phyloP scores from a whole-genome alignment of 1,140 invertebrate genomes.

The Campoletis sonorensis region DNA sequence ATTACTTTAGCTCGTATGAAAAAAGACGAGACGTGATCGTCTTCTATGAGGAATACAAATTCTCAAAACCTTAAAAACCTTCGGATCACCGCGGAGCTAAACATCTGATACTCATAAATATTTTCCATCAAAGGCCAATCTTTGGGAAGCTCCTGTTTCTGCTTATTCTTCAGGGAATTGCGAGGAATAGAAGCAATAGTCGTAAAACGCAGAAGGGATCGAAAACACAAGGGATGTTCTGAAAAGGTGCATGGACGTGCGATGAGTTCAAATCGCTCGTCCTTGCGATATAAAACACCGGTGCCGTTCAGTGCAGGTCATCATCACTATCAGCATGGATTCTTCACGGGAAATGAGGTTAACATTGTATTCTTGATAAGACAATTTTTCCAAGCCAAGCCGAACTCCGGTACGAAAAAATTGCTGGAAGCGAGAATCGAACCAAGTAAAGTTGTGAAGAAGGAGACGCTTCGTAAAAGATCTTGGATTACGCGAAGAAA shows the following conservation, averaged over 20 bases:
- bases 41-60: too few relatives aligned
- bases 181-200: not conserved
- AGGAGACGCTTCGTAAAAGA: not conserved
- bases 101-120: too few relatives aligned
- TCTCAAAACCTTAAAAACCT: too few relatives aligned
- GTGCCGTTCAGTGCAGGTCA: not conserved
- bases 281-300: conserved; percentile 9
- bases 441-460: not conserved
- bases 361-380: not conserved
- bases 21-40: too few relatives aligned
- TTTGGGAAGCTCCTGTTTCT: too few relatives aligned
- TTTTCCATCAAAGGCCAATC: too few relatives aligned
- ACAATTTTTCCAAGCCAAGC: not conserved
- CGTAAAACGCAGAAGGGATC: too few relatives aligned
- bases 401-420: not conserved
- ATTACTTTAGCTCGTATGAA: too few relatives aligned
- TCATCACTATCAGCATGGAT: not conserved
- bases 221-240: not conserved
- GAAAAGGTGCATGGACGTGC: conserved; percentile 11
- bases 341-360: not conserved
- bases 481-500: not conserved
- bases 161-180: too few relatives aligned
- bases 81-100: too few relatives aligned
- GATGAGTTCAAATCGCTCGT: conserved; percentile 17
- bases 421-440: not conserved